Conservation (phyloP, 2,113 vertebrate genomes). For the Psilopogon haemacephalus region DNA sequence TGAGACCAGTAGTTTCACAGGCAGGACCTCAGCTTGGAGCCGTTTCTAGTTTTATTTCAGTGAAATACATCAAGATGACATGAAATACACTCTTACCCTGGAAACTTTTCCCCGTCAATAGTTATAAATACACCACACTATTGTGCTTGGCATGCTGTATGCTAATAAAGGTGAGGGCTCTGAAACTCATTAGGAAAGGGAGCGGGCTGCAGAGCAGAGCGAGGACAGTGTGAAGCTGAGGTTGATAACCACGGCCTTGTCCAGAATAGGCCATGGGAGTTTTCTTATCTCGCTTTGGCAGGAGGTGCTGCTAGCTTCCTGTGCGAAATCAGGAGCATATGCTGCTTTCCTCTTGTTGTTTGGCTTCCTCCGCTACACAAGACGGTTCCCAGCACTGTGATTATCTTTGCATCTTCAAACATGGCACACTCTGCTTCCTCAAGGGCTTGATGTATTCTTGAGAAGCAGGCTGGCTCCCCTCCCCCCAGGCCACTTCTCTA, state of each 20-base stretch:
- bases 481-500: constrained; percentile 63
- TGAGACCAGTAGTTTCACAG: constrained; percentile 55
- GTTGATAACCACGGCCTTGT: constrained; percentile 88
- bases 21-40: constrained; percentile 73
- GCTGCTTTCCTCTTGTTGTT: constrained; percentile 99
- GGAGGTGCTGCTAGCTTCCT: constrained; percentile 97
- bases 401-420: constrained; percentile 99
- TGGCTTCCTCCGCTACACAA: constrained; percentile 95
- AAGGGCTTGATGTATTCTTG: constrained; percentile 98
- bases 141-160: constrained; percentile 76
- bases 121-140: constrained; percentile 79
- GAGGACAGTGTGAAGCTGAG: constrained; percentile 79
- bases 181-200: constrained; percentile 79
- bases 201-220: constrained; percentile 46
- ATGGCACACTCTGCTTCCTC: constrained; percentile 98
- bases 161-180: constrained; percentile 70
- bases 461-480: constrained; percentile 67
- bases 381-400: constrained; percentile 98
- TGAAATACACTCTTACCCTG: constrained; percentile 71
- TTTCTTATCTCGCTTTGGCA: constrained; percentile 98
- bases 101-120: constrained; percentile 60
- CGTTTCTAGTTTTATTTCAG: constrained; percentile 35
- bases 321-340: constrained; percentile 97
- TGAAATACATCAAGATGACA: constrained; percentile 71
- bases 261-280: constrained; percentile 95